Evolutionary conservation across 2,888 invertebrate genomes (phyloP).

Genomic region (Thecophora atra): DNA sequence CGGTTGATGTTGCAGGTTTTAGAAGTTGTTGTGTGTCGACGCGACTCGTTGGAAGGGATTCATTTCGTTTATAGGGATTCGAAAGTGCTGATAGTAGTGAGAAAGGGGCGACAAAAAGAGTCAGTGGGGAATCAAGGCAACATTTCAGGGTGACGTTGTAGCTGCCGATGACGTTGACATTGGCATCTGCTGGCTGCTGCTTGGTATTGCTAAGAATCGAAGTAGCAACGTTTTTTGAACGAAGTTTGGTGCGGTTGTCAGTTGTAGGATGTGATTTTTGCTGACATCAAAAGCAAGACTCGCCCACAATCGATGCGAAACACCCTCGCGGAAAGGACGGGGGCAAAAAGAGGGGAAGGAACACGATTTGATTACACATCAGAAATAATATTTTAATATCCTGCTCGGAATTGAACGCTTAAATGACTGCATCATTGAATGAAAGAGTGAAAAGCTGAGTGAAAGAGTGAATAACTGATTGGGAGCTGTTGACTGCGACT

Average conservation of each 20-base stretch:
- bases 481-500: too few relatives aligned
- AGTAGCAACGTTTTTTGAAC: neutral
- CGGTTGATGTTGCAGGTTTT: neutral
- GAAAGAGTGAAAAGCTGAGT: neutral
- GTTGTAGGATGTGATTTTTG: neutral
- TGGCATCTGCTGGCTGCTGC: neutral
- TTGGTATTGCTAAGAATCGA: neutral
- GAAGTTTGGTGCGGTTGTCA: neutral
- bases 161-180: neutral
- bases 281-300: neutral
- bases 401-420: conserved; percentile 22
- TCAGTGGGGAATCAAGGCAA: too few relatives aligned
- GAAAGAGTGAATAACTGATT: too few relatives aligned
- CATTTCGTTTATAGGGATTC: neutral
- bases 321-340: neutral
- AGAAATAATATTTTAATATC: conserved; percentile 32
- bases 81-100: neutral
- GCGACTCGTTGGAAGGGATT: neutral
- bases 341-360: neutral
- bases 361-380: neutral
- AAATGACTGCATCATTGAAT: conserved; percentile 13
- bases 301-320: too few relatives aligned
- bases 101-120: neutral
- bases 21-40: too few relatives aligned
- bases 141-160: conserved; percentile 7